These are phyloP conservation scores for Channa argus DNA, from an alignment of 2,113 vertebrate species.

Conservation along the genomic window DNA sequence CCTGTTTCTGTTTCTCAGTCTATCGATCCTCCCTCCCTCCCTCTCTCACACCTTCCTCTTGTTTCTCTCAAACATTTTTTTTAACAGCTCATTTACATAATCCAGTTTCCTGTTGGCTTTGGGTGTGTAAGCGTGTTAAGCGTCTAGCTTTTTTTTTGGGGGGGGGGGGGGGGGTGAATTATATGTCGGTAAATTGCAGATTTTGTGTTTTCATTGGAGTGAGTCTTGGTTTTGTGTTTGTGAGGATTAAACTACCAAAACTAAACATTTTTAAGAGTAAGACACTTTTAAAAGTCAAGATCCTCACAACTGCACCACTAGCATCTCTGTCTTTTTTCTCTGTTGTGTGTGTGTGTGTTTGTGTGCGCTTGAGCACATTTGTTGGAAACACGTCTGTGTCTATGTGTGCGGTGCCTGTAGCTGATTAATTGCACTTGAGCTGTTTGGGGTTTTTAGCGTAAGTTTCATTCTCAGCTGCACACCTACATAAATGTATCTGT, in stretches of 20 bases:
- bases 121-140: conserved; percentile 34
- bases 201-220: background rate
- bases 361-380: conserved; percentile 24
- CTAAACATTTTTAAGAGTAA: background rate
- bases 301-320: too few relatives aligned
- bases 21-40: conserved; percentile 43
- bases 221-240: background rate
- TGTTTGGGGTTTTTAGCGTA: conserved; percentile 49
- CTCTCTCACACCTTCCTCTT: conserved; percentile 45
- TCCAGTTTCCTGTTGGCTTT: conserved; percentile 74
- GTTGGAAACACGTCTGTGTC: background rate
- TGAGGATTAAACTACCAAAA: background rate
- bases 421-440: conserved; percentile 48
- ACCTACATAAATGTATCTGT: conserved; percentile 24
- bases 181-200: too few relatives aligned
- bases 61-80: conserved; percentile 25
- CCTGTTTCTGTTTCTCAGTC: conserved; percentile 71
- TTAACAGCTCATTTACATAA: conserved; percentile 67
- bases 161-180: too few relatives aligned
- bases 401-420: conserved; percentile 26
- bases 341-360: background rate
- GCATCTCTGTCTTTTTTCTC: too few relatives aligned
- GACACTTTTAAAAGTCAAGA: background rate
- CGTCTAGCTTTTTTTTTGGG: background rate
- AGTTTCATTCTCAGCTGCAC: conserved; percentile 52